Conservation (phyloP, 2,113 vertebrate species). For the Cyphomyrus discorhynchus region DNA sequence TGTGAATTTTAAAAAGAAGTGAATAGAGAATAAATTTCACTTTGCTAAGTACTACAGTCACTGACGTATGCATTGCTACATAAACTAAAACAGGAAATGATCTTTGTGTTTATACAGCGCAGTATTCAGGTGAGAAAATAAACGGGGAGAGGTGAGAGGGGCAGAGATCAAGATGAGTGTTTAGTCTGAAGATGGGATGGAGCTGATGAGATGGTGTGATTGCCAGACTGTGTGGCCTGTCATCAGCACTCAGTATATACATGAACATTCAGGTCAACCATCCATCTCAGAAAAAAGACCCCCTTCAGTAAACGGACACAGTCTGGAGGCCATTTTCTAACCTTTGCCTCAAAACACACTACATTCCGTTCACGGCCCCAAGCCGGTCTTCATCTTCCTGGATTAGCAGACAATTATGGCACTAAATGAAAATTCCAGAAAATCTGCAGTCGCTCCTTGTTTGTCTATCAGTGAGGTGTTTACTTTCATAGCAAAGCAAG, state of each 20-base stretch:
- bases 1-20: background rate
- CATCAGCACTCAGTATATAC: background rate
- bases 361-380: background rate
- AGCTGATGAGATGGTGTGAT: background rate
- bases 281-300: background rate
- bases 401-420: background rate
- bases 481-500: too few relatives aligned
- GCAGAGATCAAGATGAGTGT: background rate
- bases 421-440: background rate
- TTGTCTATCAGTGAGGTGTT: too few relatives aligned
- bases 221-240: background rate
- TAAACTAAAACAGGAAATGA: background rate
- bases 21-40: background rate
- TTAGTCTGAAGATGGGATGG: background rate
- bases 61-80: background rate
- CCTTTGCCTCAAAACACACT: background rate
- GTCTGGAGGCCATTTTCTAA: background rate
- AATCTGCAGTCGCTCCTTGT: background rate
- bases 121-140: background rate
- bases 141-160: background rate
- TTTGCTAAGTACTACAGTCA: background rate
- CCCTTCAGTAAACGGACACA: background rate
- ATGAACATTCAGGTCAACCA: background rate
- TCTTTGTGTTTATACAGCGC: background rate
- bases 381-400: background rate